A percentile compares a stretch with the other conserved stretches of the same genome.
phyloP scores from a whole-genome alignment of 37 sponge, comb jelly and placozoan genomes.

The Oscarella lobularis region DNA sequence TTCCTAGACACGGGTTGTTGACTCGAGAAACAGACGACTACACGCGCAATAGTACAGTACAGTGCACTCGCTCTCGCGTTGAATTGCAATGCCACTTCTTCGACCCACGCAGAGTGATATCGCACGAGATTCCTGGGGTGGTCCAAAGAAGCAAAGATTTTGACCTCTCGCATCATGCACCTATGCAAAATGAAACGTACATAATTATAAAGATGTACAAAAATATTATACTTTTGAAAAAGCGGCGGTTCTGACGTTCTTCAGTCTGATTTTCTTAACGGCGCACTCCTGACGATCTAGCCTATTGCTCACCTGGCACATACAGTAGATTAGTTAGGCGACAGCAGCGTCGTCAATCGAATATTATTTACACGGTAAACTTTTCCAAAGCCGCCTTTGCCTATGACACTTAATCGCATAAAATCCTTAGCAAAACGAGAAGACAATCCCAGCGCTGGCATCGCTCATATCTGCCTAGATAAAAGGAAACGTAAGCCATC shows the following conservation, averaged over 20 bases:
- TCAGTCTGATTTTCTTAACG: not conserved
- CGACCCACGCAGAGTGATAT: conserved; percentile 5
- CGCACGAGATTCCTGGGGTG: conserved; percentile 5
- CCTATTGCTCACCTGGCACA: not conserved
- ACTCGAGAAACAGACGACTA: too few species aligned
- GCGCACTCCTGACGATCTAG: not conserved
- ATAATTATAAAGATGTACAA: too few species aligned
- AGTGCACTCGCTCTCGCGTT: too few species aligned
- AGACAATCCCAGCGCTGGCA: not conserved
- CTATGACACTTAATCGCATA: not conserved
- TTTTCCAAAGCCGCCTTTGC: conserved; percentile 5
- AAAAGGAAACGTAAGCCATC: not conserved
- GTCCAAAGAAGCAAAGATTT: conserved; percentile 2
- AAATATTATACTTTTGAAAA: not conserved
- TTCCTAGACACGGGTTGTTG: too few species aligned
- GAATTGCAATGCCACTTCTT: not conserved
- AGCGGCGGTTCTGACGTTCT: not conserved
- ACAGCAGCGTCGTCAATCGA: not conserved
- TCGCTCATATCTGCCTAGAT: not conserved
- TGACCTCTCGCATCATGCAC: conserved; percentile 3
- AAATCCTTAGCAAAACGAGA: not conserved
- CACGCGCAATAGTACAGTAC: too few species aligned
- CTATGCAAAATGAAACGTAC: not conserved
- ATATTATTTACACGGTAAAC: not conserved
- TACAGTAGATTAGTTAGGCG: not conserved